phyloP scores from a whole-genome alignment of 2,113 vertebrate species.

The Colistium nudipinnis region DNA sequence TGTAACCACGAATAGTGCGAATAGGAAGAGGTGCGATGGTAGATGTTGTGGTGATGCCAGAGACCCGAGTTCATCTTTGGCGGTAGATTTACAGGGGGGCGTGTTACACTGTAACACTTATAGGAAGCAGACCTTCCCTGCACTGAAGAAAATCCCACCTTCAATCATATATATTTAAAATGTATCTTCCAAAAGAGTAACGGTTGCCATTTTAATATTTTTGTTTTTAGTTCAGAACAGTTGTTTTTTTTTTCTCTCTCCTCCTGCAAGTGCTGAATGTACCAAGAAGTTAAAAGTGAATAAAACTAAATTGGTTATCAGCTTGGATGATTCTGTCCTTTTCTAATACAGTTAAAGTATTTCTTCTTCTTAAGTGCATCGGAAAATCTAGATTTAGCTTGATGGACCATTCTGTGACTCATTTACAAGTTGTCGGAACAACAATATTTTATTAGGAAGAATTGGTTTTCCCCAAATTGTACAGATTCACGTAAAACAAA shows the following conservation, averaged over 20 bases:
- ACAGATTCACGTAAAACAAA: conserved; percentile 74
- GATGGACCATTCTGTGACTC: no score
- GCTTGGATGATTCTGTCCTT: neutral
- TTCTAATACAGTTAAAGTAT: neutral
- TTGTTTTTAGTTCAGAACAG: conserved; percentile 67
- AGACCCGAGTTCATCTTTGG: conserved; percentile 23
- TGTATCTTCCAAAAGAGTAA: conserved; percentile 67
- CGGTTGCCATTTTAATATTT: conserved; percentile 73
- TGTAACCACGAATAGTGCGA: conserved; percentile 31
- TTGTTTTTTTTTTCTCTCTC: conserved; percentile 61
- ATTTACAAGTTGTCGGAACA: conserved; percentile 2
- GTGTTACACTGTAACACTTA: conserved; percentile 18
- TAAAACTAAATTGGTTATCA: conserved; percentile 72
- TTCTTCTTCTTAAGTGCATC: no score
- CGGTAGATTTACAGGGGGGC: conserved; percentile 9
- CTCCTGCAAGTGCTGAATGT: conserved; percentile 81
- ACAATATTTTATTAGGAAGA: no score
- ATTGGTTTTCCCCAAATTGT: conserved; percentile 66
- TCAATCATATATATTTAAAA: conserved; percentile 57
- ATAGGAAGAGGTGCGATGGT: neutral
- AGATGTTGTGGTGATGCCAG: conserved; percentile 3
- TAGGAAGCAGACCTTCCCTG: conserved; percentile 38
- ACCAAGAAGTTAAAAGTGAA: conserved; percentile 74
- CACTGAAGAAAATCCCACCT: conserved; percentile 36
- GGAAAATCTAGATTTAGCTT: no score